These are phyloP conservation scores for Sitta carolinensis DNA, from an alignment of 2,797 vertebrate species.

Conservation along the genomic window DNA sequence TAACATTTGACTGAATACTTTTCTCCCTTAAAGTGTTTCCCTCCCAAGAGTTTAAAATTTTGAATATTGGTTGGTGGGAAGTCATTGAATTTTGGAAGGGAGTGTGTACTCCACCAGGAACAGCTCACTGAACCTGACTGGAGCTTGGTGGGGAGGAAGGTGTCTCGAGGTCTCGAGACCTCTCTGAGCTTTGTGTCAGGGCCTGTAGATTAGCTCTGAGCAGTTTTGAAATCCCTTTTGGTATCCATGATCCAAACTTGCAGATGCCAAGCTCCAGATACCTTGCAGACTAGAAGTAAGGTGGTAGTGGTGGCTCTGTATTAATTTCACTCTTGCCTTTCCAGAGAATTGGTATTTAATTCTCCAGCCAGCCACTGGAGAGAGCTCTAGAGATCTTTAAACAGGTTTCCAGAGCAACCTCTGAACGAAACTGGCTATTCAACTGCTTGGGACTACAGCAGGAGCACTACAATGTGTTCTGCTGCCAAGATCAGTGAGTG, in stretches of 20 bases:
- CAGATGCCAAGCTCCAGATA: not conserved
- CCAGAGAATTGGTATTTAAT: not conserved
- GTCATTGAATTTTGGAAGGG: not conserved
- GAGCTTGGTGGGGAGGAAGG: not conserved
- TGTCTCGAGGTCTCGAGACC: not conserved
- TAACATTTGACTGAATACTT: not conserved
- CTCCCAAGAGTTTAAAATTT: not conserved
- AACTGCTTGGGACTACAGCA: not conserved
- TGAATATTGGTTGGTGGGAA: not conserved
- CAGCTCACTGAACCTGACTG: not conserved
- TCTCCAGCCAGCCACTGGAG: constrained; percentile 46
- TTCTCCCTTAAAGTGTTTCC: not conserved
- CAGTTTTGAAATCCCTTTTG: not conserved
- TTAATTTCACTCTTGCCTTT: not conserved
- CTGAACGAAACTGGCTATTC: not conserved
- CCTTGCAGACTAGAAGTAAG: not conserved
- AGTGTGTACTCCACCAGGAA: not conserved
- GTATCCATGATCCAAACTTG: not conserved
- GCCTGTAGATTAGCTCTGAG: not conserved
- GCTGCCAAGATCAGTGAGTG: not conserved
- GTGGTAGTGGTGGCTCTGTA: not conserved
- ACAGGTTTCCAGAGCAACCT: not conserved
- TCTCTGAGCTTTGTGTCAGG: not conserved
- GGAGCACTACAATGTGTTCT: not conserved
- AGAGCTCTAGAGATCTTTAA: constrained; percentile 53